Evolutionary conservation across 30 jellyfish, hydroid and myxozoan species (phyloP), one percentile per base, ranked within the genome.

Genomic region (Aurelia sp.): DNA sequence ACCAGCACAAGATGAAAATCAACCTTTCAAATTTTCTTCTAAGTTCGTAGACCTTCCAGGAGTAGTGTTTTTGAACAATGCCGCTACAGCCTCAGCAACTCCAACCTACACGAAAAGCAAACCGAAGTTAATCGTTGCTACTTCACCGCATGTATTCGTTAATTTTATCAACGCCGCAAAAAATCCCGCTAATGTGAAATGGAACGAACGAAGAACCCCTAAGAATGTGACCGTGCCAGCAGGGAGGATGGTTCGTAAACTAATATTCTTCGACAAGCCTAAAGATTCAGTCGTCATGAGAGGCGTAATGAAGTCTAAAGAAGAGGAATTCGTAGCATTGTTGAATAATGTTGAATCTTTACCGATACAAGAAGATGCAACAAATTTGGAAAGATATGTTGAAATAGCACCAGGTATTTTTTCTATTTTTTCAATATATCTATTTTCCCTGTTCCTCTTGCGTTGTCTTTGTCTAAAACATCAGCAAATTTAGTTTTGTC

Each of bases 291-390:
- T 59, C 11, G 69, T 59, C 11, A 59, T 59, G 23, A 4, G 33
- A n/a, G 69, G 69, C 33, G 69, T 18, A 59, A 59, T 59, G 33
- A 18, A n/a, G 23, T 59, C 69, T 11, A 59, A 59, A 59, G 69
- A 59, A 9, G 33, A 21, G 33, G 33, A 59, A 18, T 18, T 6
- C 69, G 69, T 59, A 7, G 69, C 69, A 59, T 12, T 59, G 33
- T 59, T 59, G 69, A 59, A 59, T 59, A 13, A 59, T 21, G 69
- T 59, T 9, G 69, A 59, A 11, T 21, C 33, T 18, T 59, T 59
- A 21, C 69, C 69, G 69, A 59, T 59, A 18, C 69, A 59, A 59
- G 69, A 59, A 59, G 69, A 59, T 21, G 69, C 69, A 59, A 59
- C 13, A 6, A 59, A 21, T 5, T 59, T 59, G 33, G 13, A 21